Evolutionary conservation across 2,113 vertebrate species (phyloP).

Genomic region (Cariama cristata): DNA sequence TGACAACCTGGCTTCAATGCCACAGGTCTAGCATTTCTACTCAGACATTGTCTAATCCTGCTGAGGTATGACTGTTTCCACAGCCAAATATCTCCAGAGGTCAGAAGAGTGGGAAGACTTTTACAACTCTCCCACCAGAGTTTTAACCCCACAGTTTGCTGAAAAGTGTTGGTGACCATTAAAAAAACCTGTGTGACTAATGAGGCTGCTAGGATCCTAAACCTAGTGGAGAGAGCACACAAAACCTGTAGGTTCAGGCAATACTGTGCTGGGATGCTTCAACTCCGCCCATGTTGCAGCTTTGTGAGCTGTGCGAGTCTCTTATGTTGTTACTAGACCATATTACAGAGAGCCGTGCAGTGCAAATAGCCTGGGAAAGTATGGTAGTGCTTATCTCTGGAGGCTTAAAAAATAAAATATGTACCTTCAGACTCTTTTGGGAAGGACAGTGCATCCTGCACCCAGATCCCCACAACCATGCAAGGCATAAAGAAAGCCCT

Average conservation of each 20-base stretch:
- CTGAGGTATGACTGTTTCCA: neutral
- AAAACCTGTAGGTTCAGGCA: neutral
- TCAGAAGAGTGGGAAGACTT: neutral
- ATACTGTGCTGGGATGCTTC: neutral
- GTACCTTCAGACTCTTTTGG: neutral
- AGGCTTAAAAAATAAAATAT: neutral
- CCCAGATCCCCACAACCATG: neutral
- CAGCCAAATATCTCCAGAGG: neutral
- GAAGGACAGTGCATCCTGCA: neutral
- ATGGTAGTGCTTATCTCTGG: neutral
- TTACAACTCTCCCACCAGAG: neutral
- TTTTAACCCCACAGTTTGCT: neutral
- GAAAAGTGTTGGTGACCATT: neutral
- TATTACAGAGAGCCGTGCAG: neutral
- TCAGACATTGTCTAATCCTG: neutral
- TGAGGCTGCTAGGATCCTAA: neutral
- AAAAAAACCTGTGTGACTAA: neutral
- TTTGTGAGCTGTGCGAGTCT: neutral
- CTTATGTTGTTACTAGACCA: neutral
- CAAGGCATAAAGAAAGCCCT: neutral
- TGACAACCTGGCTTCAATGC: neutral
- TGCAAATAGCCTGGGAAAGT: neutral
- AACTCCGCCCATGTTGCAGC: neutral
- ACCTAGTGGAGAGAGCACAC: neutral
- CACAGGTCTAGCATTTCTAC: neutral